These are phyloP conservation scores for Thermophis baileyi DNA, from an alignment of 2,113 vertebrate species.

Conservation along the genomic window DNA sequence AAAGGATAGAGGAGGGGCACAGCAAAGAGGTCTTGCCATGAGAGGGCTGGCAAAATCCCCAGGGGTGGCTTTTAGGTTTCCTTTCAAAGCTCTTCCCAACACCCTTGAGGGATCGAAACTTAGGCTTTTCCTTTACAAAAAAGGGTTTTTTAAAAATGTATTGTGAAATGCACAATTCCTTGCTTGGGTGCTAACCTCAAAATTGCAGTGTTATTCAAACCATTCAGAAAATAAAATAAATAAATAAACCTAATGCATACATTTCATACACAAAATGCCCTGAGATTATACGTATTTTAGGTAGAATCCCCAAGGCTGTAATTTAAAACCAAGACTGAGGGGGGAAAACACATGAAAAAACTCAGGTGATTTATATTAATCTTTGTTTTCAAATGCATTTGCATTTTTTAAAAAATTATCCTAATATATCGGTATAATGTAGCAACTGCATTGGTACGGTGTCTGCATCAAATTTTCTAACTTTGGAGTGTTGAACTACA, in stretches of 20 bases:
- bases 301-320: background rate
- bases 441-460: background rate
- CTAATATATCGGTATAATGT: background rate
- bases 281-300: background rate
- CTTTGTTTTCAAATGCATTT: background rate
- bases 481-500: background rate
- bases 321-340: background rate
- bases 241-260: background rate
- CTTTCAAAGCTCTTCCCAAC: background rate
- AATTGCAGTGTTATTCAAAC: background rate
- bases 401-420: background rate
- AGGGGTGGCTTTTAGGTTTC: background rate
- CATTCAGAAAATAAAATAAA: background rate
- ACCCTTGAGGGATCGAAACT: too few relatives aligned
- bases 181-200: background rate
- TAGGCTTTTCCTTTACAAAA: background rate
- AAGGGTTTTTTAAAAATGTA: background rate
- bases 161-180: background rate
- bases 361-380: background rate
- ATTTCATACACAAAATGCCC: background rate
- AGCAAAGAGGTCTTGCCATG: background rate
- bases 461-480: background rate
- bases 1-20: background rate
- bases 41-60: background rate
- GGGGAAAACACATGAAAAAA: background rate